Evolutionary conservation across 2,113 vertebrate genomes (phyloP).

Genomic region (Aix galericulata): DNA sequence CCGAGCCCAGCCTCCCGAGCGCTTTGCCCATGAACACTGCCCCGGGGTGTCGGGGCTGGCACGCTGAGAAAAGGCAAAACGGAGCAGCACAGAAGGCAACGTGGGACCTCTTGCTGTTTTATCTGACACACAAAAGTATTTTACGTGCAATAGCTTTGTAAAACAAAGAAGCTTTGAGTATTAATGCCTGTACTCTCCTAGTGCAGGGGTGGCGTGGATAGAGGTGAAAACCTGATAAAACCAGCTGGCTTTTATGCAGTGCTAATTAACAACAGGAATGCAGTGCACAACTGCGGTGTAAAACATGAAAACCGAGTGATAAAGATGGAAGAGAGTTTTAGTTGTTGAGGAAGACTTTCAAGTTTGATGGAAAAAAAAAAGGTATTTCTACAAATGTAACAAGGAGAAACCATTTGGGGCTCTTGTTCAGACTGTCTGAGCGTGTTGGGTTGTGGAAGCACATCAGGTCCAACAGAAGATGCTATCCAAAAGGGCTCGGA

Average conservation of each 20-base stretch:
- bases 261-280: not conserved
- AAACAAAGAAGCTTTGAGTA: not conserved
- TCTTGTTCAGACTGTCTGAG: not conserved
- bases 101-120: not conserved
- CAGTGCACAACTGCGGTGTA: rapidly evolving
- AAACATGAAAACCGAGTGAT: not conserved
- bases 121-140: not conserved
- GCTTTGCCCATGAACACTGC: not conserved
- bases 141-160: not conserved
- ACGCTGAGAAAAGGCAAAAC: not conserved
- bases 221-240: not conserved
- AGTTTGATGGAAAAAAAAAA: not conserved
- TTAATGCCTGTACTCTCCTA: not conserved
- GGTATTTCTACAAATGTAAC: not conserved
- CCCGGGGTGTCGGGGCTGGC: not conserved
- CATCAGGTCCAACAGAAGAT: rapidly evolving
- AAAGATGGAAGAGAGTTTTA: not conserved
- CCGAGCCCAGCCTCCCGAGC: not conserved
- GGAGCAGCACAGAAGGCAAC: not conserved
- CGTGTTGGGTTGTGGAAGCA: too few relatives aligned
- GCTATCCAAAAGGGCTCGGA: not conserved
- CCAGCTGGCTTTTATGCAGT: not conserved
- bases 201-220: not conserved
- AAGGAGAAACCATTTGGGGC: not conserved
- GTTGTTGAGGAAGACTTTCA: not conserved